Conservation (phyloP, 2,113 vertebrate species). For the Colinus virginianus region DNA sequence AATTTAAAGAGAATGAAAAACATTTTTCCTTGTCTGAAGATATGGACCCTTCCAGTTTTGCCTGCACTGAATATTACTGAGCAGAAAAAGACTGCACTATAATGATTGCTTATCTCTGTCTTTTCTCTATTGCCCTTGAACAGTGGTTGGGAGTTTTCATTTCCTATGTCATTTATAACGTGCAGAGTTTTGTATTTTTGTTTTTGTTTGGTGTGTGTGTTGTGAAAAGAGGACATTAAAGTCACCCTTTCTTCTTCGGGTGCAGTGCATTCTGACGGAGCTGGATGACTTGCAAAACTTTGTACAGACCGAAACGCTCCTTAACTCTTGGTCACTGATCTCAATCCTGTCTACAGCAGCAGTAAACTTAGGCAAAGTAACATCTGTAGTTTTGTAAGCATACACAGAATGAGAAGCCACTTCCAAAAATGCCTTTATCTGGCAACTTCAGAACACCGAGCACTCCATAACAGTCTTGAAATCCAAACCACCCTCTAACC, state of each 20-base stretch:
- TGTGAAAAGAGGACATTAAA: slow-evolving; percentile 31
- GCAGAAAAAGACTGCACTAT: slow-evolving; percentile 53
- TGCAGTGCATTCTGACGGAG: background rate
- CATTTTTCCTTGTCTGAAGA: slow-evolving; percentile 65
- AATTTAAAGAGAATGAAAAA: slow-evolving; percentile 61
- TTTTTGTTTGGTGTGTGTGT: slow-evolving; percentile 34
- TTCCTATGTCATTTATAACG: slow-evolving; percentile 74
- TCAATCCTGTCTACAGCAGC: background rate
- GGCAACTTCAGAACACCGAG: background rate
- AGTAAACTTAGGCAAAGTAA: background rate
- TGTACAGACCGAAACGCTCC: background rate
- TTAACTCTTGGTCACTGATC: background rate
- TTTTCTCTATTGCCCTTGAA: slow-evolving; percentile 55
- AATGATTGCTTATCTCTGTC: slow-evolving; percentile 65
- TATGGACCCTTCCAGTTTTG: slow-evolving; percentile 46
- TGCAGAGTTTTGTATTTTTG: slow-evolving; percentile 52
- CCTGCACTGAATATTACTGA: slow-evolving; percentile 60
- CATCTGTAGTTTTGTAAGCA: background rate
- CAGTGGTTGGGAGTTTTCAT: slow-evolving; percentile 57
- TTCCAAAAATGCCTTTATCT: background rate
- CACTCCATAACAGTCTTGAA: background rate
- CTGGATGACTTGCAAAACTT: background rate
- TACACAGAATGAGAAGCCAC: background rate
- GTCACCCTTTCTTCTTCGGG: background rate
- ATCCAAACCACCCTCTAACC: background rate